These are phyloP conservation scores for Enteromius argenteus DNA, from an alignment of 2,797 vertebrate species.

Conservation along the genomic window DNA sequence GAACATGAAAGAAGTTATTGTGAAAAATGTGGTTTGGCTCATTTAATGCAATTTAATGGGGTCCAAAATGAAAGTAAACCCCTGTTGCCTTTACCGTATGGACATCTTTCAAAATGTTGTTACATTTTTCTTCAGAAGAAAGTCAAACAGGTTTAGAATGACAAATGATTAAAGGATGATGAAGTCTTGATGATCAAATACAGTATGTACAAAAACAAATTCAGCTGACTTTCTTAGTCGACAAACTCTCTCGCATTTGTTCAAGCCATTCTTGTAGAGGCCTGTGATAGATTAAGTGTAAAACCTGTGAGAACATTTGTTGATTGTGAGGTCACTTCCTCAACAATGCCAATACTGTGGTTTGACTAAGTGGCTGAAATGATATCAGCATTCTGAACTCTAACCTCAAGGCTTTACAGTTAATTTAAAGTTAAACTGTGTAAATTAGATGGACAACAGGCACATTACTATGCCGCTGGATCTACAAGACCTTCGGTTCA, in stretches of 20 bases:
- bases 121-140: neutral
- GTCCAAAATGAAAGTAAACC: neutral
- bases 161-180: neutral
- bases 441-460: slow-evolving; percentile 40
- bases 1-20: neutral
- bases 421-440: slow-evolving; percentile 25
- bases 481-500: slow-evolving; percentile 27
- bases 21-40: neutral
- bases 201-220: neutral
- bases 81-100: neutral
- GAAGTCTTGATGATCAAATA: neutral
- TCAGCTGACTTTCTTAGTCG: neutral
- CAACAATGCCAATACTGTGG: slow-evolving; percentile 30
- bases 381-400: slow-evolving; percentile 36
- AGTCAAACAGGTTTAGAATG: neutral
- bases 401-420: slow-evolving; percentile 33
- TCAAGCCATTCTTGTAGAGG: slow-evolving; percentile 44
- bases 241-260: slow-evolving; percentile 22
- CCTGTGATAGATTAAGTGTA: slow-evolving; percentile 46
- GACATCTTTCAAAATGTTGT: neutral
- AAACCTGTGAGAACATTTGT: slow-evolving; percentile 31
- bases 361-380: slow-evolving; percentile 50
- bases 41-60: neutral
- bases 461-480: slow-evolving; percentile 41
- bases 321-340: slow-evolving; percentile 16